Percentiles rank a stretch among this genome's conserved stretches.
phyloP scores from a whole-genome alignment of 2,797 vertebrate genomes.

The Calcarius lapponicus region DNA sequence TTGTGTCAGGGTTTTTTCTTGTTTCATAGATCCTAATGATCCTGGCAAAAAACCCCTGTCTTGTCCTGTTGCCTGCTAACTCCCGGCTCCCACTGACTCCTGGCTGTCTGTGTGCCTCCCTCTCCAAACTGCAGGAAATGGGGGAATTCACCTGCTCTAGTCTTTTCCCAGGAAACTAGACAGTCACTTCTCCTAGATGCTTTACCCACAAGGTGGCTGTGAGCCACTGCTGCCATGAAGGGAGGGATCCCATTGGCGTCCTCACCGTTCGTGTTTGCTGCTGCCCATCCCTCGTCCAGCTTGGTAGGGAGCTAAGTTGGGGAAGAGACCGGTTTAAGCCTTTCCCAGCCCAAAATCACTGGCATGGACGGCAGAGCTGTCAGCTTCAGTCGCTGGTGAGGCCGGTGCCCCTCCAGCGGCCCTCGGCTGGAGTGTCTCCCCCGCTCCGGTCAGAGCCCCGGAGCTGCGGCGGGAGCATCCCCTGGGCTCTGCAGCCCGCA shows the following conservation, averaged over 20 bases:
- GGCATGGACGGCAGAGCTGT: not conserved
- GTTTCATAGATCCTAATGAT: not conserved
- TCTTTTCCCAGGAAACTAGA: not conserved
- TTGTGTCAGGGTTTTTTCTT: fast-evolving
- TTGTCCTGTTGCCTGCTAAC: not conserved
- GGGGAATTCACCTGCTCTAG: not conserved
- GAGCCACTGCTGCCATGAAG: not conserved
- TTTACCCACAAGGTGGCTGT: not conserved
- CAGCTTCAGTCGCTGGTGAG: not conserved
- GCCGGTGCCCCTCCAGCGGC: not conserved
- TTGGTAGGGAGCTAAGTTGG: not conserved
- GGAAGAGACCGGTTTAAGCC: not conserved
- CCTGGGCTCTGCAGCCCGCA: fast-evolving
- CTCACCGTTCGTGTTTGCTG: not conserved
- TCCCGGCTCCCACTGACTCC: not conserved
- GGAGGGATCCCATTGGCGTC: not conserved
- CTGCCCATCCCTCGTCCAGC: fast-evolving
- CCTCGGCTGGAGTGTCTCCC: not conserved
- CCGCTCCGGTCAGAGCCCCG: not conserved
- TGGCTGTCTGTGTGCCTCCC: not conserved
- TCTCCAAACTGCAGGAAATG: not conserved
- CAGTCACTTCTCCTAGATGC: not conserved
- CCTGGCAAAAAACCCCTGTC: fast-evolving
- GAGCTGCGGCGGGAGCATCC: not conserved
- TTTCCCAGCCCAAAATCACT: not conserved